Conservation (phyloP, 2,113 vertebrate genomes). For the Chaetodon auriga region DNA sequence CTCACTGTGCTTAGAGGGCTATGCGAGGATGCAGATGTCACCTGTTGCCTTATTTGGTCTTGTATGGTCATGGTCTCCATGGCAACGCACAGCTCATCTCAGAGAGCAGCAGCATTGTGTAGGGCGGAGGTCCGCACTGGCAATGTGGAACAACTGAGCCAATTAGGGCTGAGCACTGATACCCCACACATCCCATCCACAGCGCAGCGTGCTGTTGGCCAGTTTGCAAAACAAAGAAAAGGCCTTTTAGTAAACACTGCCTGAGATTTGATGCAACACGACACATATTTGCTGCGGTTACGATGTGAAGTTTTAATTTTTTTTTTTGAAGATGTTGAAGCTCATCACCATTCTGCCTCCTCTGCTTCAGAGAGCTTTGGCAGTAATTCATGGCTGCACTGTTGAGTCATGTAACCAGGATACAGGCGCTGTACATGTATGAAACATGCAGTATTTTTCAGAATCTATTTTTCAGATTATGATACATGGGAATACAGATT, state of each 20-base stretch:
- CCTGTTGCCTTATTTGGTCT: conserved; percentile 76
- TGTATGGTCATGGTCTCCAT: conserved; percentile 80
- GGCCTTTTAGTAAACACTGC: not conserved
- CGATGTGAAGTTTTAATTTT: not conserved
- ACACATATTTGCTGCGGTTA: not conserved
- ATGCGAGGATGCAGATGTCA: conserved; percentile 77
- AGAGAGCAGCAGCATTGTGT: conserved; percentile 64
- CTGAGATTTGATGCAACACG: not conserved
- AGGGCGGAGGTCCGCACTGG: conserved; percentile 63
- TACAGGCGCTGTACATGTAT: not conserved
- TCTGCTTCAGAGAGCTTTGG: conserved; percentile 10
- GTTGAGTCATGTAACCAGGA: conserved; percentile 1
- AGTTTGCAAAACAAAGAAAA: conserved; percentile 9
- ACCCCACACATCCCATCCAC: conserved; percentile 39
- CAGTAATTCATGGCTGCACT: not conserved
- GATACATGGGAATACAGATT: not conserved
- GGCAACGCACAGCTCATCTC: conserved; percentile 79
- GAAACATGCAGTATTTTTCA: not conserved
- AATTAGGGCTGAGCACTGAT: conserved; percentile 56
- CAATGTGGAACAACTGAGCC: conserved; percentile 64
- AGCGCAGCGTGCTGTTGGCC: conserved; percentile 4
- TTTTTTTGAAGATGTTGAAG: conserved; percentile 6
- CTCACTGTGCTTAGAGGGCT: conserved; percentile 55
- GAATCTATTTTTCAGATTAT: not conserved
- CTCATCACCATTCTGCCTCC: not conserved